phyloP scores from a whole-genome alignment of 2,797 vertebrate genomes.

The Oreochromis grahami region DNA sequence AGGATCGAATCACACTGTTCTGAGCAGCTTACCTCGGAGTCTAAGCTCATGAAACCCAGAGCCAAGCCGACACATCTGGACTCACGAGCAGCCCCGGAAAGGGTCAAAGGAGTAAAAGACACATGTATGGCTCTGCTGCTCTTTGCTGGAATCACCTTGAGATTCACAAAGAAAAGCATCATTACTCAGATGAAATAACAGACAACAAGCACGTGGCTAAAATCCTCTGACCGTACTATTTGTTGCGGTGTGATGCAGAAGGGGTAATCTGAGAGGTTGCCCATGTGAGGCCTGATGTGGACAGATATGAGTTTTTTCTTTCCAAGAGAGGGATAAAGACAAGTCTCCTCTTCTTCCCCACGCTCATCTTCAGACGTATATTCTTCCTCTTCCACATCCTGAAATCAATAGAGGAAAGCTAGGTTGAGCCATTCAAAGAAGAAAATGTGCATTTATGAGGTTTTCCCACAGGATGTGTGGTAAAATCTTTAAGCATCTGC shows the following conservation, averaged over 20 bases:
- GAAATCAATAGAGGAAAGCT: conserved; percentile 3
- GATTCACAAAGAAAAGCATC: neutral
- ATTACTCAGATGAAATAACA: neutral
- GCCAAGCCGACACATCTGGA: conserved; percentile 72
- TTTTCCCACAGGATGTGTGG: neutral
- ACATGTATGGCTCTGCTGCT: conserved; percentile 76
- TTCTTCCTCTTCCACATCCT: conserved; percentile 23
- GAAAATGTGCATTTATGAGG: neutral
- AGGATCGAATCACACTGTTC: neutral
- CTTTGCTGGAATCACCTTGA: conserved; percentile 85
- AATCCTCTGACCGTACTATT: conserved; percentile 71
- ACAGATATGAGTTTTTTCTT: conserved; percentile 75
- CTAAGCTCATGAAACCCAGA: conserved; percentile 88
- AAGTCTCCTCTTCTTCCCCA: conserved; percentile 16
- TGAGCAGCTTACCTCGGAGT: conserved; percentile 74
- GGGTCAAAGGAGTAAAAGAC: conserved; percentile 83
- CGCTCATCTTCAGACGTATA: conserved; percentile 4
- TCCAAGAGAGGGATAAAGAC: neutral
- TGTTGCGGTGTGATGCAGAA: conserved; percentile 87
- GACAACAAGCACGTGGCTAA: neutral
- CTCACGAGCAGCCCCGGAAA: conserved; percentile 57
- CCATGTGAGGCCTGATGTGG: conserved; percentile 78
- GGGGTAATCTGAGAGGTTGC: conserved; percentile 76
- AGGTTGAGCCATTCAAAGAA: neutral
- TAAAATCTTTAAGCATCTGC: conserved; percentile 1